Conservation (phyloP, 2,888 invertebrate genomes). For the Agrilus cyanescens region DNA sequence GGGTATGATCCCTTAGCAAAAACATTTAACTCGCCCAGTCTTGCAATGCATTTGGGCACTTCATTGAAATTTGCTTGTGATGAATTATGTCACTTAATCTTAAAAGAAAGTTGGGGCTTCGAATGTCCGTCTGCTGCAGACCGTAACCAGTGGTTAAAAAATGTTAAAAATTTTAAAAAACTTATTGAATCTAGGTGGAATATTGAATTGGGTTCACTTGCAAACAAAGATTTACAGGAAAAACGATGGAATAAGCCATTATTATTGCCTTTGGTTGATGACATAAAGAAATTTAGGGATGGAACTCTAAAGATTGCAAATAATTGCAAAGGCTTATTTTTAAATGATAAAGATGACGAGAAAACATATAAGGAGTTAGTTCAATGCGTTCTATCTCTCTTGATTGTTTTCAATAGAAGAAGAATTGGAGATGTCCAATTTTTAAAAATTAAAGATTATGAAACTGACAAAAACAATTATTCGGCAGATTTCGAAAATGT, state of each 20-base stretch:
- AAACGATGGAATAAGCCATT: slow-evolving; percentile 19
- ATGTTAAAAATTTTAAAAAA: slow-evolving; percentile 10
- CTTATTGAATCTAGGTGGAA: slow-evolving; percentile 15
- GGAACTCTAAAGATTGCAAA: slow-evolving; percentile 9
- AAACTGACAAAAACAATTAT: slow-evolving; percentile 3
- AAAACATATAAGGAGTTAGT: slow-evolving; percentile 14
- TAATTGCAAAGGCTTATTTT: slow-evolving; percentile 9
- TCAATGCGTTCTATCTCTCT: slow-evolving; percentile 10
- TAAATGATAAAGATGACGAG: slow-evolving; percentile 8
- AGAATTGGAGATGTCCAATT: slow-evolving; percentile 12
- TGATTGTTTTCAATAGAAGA: slow-evolving; percentile 11
- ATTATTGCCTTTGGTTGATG: slow-evolving; percentile 15
- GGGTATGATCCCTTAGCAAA: slow-evolving; percentile 12
- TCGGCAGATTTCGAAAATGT: slow-evolving; percentile 7
- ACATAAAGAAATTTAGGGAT: slow-evolving; percentile 17
- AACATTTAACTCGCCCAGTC: slow-evolving; percentile 10
- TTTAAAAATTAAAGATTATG: slow-evolving; percentile 7
- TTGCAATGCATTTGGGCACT: slow-evolving; percentile 11
- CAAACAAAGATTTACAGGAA: slow-evolving; percentile 18
- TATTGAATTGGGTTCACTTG: slow-evolving; percentile 17
- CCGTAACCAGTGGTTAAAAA: background rate
- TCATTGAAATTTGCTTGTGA: slow-evolving; percentile 8
- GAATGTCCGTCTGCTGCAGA: slow-evolving; percentile 2
- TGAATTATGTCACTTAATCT: slow-evolving; percentile 7
- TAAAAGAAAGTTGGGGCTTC: slow-evolving; percentile 7